These are phyloP conservation scores for Pterocles orientalis DNA, from an alignment of 2,113 vertebrate genomes.

Conservation along the genomic window DNA sequence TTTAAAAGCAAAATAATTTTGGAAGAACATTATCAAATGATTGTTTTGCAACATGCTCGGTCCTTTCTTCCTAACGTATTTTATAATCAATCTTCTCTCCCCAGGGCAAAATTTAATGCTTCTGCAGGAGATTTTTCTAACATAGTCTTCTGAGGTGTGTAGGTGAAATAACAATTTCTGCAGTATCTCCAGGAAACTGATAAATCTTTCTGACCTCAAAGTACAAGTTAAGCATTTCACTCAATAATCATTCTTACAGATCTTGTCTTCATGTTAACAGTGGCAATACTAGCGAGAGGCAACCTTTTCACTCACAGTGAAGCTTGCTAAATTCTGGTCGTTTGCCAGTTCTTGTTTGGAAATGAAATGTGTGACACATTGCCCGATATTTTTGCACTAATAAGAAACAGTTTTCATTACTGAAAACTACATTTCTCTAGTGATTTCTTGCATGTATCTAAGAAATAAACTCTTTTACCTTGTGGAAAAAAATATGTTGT, in stretches of 20 bases:
- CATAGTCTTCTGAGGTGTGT: not conserved
- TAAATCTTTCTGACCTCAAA: not conserved
- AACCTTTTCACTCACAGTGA: conserved; percentile 18
- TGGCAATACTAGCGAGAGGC: not conserved
- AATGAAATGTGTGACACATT: not conserved
- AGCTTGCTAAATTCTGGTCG: not conserved
- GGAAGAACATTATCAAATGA: not conserved
- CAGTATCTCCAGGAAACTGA: not conserved
- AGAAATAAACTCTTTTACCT: not conserved
- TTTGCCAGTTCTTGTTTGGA: conserved; percentile 29
- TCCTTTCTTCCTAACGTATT: not conserved
- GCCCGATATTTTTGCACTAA: not conserved
- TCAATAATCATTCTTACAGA: conserved; percentile 26
- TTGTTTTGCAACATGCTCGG: not conserved
- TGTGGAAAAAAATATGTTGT: not conserved
- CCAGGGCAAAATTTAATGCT: not conserved
- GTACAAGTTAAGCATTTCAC: not conserved
- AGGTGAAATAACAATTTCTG: not conserved
- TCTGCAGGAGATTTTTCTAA: not conserved
- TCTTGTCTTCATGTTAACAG: conserved; percentile 20
- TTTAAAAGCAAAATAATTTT: not conserved
- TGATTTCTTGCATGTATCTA: not conserved
- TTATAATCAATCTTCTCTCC: not conserved
- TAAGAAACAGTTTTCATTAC: not conserved
- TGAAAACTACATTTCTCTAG: not conserved